These are phyloP conservation scores for Monodelphis domestica DNA, from an alignment of 2,797 vertebrate genomes.

Conservation along the genomic window DNA sequence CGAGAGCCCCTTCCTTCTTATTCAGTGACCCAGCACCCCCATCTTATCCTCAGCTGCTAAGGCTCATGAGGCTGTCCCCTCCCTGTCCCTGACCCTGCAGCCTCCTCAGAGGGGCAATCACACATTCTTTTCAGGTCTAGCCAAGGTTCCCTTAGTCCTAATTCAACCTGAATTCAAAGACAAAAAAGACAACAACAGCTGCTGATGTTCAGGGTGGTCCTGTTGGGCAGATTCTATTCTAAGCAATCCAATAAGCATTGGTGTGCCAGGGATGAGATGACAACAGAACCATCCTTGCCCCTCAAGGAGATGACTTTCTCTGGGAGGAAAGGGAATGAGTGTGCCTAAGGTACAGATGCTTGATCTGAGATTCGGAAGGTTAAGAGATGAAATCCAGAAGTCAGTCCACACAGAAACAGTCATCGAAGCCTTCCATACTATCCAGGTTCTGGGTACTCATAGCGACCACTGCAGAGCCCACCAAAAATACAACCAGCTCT, in stretches of 20 bases:
- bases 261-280: not conserved
- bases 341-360: too few species aligned
- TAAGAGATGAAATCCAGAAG: too few species aligned
- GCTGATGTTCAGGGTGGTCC: not conserved
- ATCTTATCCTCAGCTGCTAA: not conserved
- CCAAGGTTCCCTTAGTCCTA: not conserved
- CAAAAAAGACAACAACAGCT: not conserved
- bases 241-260: not conserved
- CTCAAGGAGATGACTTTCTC: not conserved
- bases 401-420: too few species aligned
- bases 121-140: not conserved
- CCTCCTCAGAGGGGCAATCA: not conserved
- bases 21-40: not conserved
- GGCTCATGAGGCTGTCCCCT: too few species aligned
- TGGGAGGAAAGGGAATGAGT: too few species aligned
- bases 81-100: not conserved
- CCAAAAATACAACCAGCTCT: too few species aligned
- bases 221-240: not conserved
- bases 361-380: too few species aligned
- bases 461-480: too few species aligned
- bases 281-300: not conserved
- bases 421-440: too few species aligned
- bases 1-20: not conserved
- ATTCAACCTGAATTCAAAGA: not conserved
- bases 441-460: too few species aligned